Evolutionary conservation across 2,797 vertebrate species (phyloP).

Genomic region (Thamnophis elegans): DNA sequence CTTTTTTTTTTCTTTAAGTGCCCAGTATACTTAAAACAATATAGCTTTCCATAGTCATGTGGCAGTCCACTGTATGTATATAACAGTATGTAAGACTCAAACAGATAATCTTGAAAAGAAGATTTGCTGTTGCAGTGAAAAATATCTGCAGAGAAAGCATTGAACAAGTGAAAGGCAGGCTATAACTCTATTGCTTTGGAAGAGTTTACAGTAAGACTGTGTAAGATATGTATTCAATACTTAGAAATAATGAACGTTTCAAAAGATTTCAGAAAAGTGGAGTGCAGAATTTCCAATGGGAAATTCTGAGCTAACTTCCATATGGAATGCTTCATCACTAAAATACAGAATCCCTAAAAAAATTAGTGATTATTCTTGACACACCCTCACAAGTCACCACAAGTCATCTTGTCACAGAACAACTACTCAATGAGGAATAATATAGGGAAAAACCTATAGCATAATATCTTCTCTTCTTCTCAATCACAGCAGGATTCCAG

Average conservation of each 20-base stretch:
- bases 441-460: slow-evolving; percentile 52
- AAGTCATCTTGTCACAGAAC: no score
- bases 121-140: slow-evolving; percentile 19
- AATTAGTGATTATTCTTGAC: slow-evolving; percentile 54
- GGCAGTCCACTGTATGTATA: not conserved
- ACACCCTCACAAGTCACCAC: slow-evolving; percentile 58
- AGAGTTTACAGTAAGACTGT: slow-evolving; percentile 13
- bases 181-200: not conserved
- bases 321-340: slow-evolving; percentile 51
- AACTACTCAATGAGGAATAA: slow-evolving; percentile 53
- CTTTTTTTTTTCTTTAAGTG: not conserved
- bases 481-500: slow-evolving; percentile 32
- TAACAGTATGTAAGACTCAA: not conserved
- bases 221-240: slow-evolving; percentile 28
- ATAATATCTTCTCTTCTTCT: slow-evolving; percentile 58
- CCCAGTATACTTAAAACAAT: not conserved
- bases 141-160: not conserved
- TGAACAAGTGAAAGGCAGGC: not conserved
- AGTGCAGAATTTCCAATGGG: slow-evolving; percentile 38
- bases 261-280: slow-evolving; percentile 27
- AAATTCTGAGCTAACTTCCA: slow-evolving; percentile 53
- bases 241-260: slow-evolving; percentile 33
- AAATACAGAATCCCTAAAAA: slow-evolving; percentile 54
- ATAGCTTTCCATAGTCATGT: not conserved
- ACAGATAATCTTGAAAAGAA: not conserved